Base-by-base conservation (phyloP, 37 sponge, comb jelly and placozoan species). In the Chondrilla cf. caribensis region DNA sequence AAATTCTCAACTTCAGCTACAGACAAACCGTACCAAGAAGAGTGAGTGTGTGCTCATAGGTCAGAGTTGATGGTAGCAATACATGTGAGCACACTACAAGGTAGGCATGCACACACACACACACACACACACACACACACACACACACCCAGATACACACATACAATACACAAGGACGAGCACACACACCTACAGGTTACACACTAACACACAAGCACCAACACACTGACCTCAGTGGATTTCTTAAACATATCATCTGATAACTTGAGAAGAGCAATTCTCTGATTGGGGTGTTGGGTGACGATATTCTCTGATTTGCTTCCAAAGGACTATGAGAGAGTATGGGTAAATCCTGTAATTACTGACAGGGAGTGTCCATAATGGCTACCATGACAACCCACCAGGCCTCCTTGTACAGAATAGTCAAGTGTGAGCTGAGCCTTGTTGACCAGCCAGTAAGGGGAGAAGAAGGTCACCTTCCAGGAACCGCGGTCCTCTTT, bases 381-480 rank as follows among this genome's bases (percentile, higher is more conserved):
- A 47, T 11, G 11, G 11, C 9, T 11, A 11, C 11, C 51, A 47
- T 11, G 11, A 15, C 21, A 19, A 42, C 76, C 44, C 40, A 73
- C 76, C 76, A 42, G 19, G 41, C 76, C 36, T 22, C 76, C 41
- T 40, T 15, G 32, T 4, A 93, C 86, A 47, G 58, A 35, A 79
- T 95, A 95, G 22, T 93, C 83, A 33, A 95, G 70, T 42, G 64
- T 65, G 17, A 90, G 58, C 0, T 79, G 84, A 19, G 96, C 88
- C 76, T 95, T 95, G 82, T 95, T 95, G 73, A 93, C 67, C 79
- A 95, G 82, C 96, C 96, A 95, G 78, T 90, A 90, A 40, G 96
- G 86, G 76, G 85, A 70, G 82, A 72, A 95, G n/a, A 95, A 21
- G 24, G 70, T 83, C 36, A 90, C 33, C 44, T 81, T 83, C 21